A percentile compares a stretch with the other conserved stretches of the same genome.
Conservation (phyloP, 2,797 vertebrate species). For the Hippoglossus hippoglossus region DNA sequence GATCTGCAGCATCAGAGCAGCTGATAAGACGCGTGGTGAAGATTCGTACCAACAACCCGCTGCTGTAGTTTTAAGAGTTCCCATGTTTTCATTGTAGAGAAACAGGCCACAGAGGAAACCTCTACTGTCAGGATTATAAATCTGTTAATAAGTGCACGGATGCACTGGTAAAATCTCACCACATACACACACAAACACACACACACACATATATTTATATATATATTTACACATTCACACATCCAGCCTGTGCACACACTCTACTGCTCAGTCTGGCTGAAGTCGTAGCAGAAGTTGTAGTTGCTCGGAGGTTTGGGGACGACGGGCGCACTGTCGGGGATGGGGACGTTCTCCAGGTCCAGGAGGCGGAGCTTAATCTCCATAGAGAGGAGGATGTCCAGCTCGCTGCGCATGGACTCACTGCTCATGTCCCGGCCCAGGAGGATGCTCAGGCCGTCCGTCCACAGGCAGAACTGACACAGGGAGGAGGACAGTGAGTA, state of each 20-base stretch:
- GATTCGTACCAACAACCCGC: background rate
- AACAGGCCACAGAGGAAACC: constrained; percentile 4
- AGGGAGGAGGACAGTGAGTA: background rate
- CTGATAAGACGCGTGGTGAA: background rate
- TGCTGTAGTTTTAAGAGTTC: background rate
- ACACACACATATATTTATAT: constrained; percentile 6
- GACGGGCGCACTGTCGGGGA: constrained; percentile 90
- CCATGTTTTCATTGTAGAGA: constrained; percentile 14
- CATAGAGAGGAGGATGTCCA: constrained; percentile 96
- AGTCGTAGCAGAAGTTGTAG: constrained; percentile 97
- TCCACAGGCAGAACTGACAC: constrained; percentile 95
- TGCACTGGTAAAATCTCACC: constrained; percentile 34
- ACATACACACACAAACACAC: constrained; percentile 8
- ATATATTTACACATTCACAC: constrained; percentile 59
- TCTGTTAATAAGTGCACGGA: constrained; percentile 42
- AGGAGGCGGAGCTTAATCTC: constrained; percentile 96
- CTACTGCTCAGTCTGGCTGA: constrained; percentile 89
- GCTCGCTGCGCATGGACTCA: constrained; percentile 91
- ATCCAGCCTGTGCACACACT: background rate
- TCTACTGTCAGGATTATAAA: constrained; percentile 26
- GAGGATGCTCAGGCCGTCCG: constrained; percentile 92
- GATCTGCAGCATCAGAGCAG: constrained; percentile 11
- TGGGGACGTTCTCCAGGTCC: constrained; percentile 95
- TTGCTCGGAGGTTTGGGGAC: constrained; percentile 94
- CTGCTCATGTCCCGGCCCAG: constrained; percentile 94